Evolutionary conservation across 2,888 invertebrate genomes (phyloP).

Genomic region (Rotaria sp.): DNA sequence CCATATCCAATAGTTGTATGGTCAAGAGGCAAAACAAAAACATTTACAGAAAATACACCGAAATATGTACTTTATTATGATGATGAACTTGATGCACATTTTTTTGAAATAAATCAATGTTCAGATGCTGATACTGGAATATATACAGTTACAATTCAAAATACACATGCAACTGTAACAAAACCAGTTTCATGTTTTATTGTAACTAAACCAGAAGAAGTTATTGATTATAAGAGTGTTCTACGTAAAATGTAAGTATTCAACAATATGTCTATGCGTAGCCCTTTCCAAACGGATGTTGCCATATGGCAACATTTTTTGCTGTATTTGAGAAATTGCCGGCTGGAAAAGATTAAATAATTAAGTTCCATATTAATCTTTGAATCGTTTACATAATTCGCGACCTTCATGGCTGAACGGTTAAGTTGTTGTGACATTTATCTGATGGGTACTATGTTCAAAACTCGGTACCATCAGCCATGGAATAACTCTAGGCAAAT

Average conservation of each 20-base stretch:
- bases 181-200: conserved; percentile 53
- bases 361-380: no score
- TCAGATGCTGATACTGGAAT: conserved; percentile 50
- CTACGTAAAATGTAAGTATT: background rate
- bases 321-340: background rate
- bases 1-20: conserved; percentile 52
- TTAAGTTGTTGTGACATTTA: no score
- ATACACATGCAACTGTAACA: conserved; percentile 51
- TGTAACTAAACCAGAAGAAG: conserved; percentile 52
- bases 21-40: conserved; percentile 54
- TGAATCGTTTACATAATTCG: no score
- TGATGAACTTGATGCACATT: conserved; percentile 37
- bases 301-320: background rate
- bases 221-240: conserved; percentile 47
- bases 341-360: no score
- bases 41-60: conserved; percentile 20
- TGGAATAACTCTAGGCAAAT: no score
- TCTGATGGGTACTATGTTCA: no score
- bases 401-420: no score
- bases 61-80: conserved; percentile 35
- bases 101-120: conserved; percentile 38
- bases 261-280: background rate
- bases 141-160: conserved; percentile 51
- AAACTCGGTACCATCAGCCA: no score
- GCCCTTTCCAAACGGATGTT: no score